Base-by-base conservation (phyloP, 2,113 vertebrate genomes). In the Parotia lawesii region DNA sequence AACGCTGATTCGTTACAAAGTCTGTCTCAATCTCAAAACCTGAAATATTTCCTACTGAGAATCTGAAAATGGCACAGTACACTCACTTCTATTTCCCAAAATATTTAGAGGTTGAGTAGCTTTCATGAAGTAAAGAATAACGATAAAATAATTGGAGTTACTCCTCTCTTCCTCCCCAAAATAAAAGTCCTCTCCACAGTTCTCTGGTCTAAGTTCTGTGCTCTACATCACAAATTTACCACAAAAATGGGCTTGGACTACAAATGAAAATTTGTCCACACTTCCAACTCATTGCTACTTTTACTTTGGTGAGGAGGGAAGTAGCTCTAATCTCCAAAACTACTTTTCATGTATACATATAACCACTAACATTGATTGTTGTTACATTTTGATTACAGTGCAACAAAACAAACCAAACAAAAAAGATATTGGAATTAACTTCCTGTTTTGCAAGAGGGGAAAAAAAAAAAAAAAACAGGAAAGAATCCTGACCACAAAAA, bases 341-440 rank as follows among this genome's bases (percentile, higher is more conserved):
- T 58, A 40, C 10, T 94, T 69, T 72, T 79, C 18, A 37, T 14
- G 11, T 45, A 45, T 33, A 35, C 1, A 45, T 35, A 22, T 15
- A 91, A 87, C 5, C 57, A 31, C 79, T 95, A 86, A 93, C 22
- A 37, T 1, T 86, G 29, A 54, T 28, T 82, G 15, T 71, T 85
- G 54, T 89, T 82, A 86, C 50, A 29, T 69, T 92, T 90, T 88
- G 65, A 90, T 91, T 94, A 62, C 89, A 96, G 95, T 9, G 29
- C 79, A 78, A 77, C 5, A 42, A 72, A n/a, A 38, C 6, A 67
- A 40, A 73, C 20, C 17, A n/a, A 86, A 75, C 40, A 44, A 74
- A 61, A 35, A 73, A 45, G 31, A 54, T 33, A 79, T 0, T 57
- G 85, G 82, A 78, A 70, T 44, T 64, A 67, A 79, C 48, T 67